Percentiles rank a stretch among this genome's conserved stretches.
Evolutionary conservation across 2,797 vertebrate species (phyloP).

Genomic region (Morelia viridis): DNA sequence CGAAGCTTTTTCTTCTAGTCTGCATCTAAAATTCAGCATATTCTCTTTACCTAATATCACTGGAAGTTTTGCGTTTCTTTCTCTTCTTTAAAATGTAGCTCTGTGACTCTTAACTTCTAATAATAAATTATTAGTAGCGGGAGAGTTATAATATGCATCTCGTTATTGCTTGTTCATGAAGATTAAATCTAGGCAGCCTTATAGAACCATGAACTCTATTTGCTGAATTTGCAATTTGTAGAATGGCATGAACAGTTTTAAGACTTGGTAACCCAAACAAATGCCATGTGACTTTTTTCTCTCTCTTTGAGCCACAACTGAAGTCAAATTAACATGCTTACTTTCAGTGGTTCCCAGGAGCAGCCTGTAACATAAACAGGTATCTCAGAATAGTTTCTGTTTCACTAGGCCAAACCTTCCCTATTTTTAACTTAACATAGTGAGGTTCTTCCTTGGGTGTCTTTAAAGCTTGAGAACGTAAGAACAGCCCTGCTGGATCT

Average conservation of each 20-base stretch:
- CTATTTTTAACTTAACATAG: too few relatives aligned
- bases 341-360: conserved; percentile 69
- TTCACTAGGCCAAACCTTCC: conserved; percentile 40
- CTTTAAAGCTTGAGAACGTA: too few relatives aligned
- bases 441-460: too few relatives aligned
- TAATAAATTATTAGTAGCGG: conserved; percentile 66
- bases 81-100: neutral
- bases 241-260: conserved; percentile 67
- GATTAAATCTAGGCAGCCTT: conserved; percentile 58
- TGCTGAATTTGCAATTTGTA: conserved; percentile 71
- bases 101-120: conserved; percentile 51
- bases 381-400: conserved; percentile 47
- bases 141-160: conserved; percentile 65
- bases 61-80: too few relatives aligned
- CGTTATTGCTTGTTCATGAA: conserved; percentile 67
- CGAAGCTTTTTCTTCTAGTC: too few relatives aligned
- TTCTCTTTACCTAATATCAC: too few relatives aligned
- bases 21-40: neutral
- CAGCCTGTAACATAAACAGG: conserved; percentile 53
- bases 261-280: conserved; percentile 63
- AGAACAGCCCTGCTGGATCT: too few relatives aligned
- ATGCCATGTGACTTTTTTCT: conserved; percentile 28
- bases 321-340: conserved; percentile 74
- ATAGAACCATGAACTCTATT: conserved; percentile 68
- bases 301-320: conserved; percentile 56